A percentile compares a stretch with the other conserved stretches of the same genome.
Conservation (phyloP, 2,797 vertebrate species). For the Clarias platycephalus region DNA sequence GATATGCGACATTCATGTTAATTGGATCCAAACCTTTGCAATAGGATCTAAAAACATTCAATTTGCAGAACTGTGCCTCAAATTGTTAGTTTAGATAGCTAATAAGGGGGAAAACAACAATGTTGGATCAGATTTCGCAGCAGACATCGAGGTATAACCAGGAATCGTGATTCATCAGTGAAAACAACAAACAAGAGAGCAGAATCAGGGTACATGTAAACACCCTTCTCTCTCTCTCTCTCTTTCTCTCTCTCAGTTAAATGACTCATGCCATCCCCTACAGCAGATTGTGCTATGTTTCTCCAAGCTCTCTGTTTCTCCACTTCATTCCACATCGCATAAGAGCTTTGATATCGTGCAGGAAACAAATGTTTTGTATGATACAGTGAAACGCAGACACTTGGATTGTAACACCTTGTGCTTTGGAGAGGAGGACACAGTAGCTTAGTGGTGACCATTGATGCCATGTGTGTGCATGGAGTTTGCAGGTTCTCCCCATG, state of each 20-base stretch:
- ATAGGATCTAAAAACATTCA: background rate
- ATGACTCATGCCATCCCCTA: conserved; percentile 71
- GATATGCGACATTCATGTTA: background rate
- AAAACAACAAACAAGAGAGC: conserved; percentile 22
- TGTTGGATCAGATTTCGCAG: background rate
- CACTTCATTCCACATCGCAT: conserved; percentile 71
- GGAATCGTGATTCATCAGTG: conserved; percentile 22
- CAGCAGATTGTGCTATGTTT: conserved; percentile 62
- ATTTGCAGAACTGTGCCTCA: background rate
- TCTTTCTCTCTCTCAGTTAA: conserved; percentile 58
- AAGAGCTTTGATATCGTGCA: conserved; percentile 66
- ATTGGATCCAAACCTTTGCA: background rate
- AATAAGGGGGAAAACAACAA: background rate
- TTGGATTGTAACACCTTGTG: background rate
- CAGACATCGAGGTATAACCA: background rate
- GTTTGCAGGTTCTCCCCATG: too few species aligned
- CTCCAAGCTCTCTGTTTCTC: background rate
- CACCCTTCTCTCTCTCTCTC: conserved; percentile 19
- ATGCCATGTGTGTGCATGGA: too few species aligned
- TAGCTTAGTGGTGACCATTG: too few species aligned
- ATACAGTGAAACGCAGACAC: conserved; percentile 11
- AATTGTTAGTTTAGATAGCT: background rate
- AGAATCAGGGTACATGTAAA: conserved; percentile 54
- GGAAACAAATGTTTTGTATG: conserved; percentile 68
- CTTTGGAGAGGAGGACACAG: too few species aligned